Base-by-base conservation (phyloP, 92 coral and sea anemone genomes). In the Epizoanthus stellaris region DNA sequence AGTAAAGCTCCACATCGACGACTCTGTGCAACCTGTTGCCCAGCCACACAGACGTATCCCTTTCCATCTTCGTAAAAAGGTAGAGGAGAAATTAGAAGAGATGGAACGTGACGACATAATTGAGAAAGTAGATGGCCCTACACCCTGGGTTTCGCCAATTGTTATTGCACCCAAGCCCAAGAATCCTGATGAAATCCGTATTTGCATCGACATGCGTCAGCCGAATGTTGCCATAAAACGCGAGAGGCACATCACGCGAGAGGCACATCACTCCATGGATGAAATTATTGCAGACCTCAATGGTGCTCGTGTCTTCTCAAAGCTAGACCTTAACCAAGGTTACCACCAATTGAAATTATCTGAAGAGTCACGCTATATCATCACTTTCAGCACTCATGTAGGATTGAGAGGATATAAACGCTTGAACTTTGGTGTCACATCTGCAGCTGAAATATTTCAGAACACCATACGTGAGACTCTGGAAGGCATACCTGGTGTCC, bases 21-120 rank as follows among this genome's bases (percentile, higher is more conserved):
- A 80, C 6, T 52, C 38, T 14, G 85, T 85, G 3, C 88, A 80
- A 23, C 87, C 92, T 21, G 45, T 68, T 10, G 87, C 92, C 16
- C 92, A 89, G 64, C 87, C 92, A 23, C 89, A 89, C 60, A 86
- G 92, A 69, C 73, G 86, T 11, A 82, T 86, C 7, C 92, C 89
- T 15, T 89, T 89, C 36, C 92, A 89, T 56, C 63, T 85, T 20
- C 67, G 85, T 1, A 64, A 76, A 42, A 86, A 90, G 38, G 73
- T 90, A 17, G 93, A 90, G 53, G 88, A 81, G 3, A 84, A 85
- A 76, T 53, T 85, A n/a, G 54, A 80, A 40, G 34, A 75, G 25
- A 75, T 54, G 7, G 82, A 73, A 49, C 42, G 75, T 8, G 8
- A 11, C 36, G 84, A 75, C 14, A 86, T 88, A 2, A 73, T 88